phyloP scores from a whole-genome alignment of 2,113 vertebrate species.

The Azemiops feae region DNA sequence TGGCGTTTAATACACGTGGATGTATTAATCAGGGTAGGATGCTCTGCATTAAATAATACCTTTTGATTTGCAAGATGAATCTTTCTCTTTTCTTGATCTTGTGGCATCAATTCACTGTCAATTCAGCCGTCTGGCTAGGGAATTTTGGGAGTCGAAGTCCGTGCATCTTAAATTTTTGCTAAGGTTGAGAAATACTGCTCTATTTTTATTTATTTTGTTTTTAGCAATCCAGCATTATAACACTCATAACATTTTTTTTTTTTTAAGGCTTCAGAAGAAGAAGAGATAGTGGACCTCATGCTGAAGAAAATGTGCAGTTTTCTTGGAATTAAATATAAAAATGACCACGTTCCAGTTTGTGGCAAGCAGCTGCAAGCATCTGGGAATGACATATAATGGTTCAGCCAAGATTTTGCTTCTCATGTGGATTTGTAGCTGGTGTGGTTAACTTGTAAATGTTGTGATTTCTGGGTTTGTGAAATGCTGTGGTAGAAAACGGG shows the following conservation, averaged over 20 bases:
- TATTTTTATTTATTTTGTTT: neutral
- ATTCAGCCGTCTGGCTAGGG: neutral
- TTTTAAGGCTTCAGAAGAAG: slow-evolving; percentile 89
- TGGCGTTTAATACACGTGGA: neutral
- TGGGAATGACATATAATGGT: neutral
- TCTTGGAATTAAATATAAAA: slow-evolving; percentile 82
- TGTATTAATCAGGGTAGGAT: neutral
- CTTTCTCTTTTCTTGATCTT: neutral
- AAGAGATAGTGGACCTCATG: slow-evolving; percentile 90
- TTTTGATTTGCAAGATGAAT: neutral
- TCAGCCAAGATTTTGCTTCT: neutral
- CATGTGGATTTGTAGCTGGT: neutral
- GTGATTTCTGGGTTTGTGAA: neutral
- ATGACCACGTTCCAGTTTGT: slow-evolving; percentile 31
- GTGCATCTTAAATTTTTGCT: neutral
- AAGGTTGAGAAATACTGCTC: neutral
- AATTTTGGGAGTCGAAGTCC: neutral
- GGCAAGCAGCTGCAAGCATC: neutral
- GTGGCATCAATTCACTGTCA: neutral
- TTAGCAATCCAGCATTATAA: neutral
- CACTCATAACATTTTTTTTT: rapidly evolving
- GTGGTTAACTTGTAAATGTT: neutral
- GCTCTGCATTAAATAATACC: neutral
- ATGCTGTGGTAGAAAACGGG: rapidly evolving
- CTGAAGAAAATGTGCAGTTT: slow-evolving; percentile 85